These are phyloP conservation scores for Agrochola macilenta DNA, from an alignment of 2,888 invertebrate genomes.

Conservation along the genomic window DNA sequence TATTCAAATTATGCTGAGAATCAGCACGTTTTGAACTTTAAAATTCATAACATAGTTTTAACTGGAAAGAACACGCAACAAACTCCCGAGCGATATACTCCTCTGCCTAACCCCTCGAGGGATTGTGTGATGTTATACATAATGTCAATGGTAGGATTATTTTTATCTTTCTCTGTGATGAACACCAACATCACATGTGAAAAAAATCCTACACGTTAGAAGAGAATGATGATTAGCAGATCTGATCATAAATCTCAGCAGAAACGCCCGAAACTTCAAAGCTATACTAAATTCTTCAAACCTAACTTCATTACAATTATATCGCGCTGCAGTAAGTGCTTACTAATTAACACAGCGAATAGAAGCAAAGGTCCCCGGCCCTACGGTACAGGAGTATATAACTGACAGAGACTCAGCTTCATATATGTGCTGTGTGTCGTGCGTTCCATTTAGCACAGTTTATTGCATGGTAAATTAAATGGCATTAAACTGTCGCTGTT, in stretches of 20 bases:
- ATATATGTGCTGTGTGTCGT: too few species aligned
- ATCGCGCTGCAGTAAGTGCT: slow-evolving; percentile 21
- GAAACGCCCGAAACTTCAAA: neutral
- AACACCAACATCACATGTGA: neutral
- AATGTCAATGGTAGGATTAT: neutral
- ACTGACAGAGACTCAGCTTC: neutral
- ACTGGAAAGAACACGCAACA: neutral
- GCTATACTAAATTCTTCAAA: slow-evolving; percentile 7
- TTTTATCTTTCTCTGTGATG: neutral
- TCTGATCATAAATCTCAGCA: neutral
- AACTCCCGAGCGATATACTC: neutral
- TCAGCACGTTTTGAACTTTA: neutral
- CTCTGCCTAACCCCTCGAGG: neutral
- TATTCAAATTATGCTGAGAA: neutral
- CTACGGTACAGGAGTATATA: slow-evolving; percentile 7
- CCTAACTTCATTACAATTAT: slow-evolving; percentile 36
- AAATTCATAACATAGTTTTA: too few species aligned
- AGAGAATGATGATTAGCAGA: neutral
- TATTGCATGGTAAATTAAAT: too few species aligned
- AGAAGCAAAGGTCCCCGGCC: slow-evolving; percentile 35
- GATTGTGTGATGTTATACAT: too few species aligned
- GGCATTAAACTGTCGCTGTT: too few species aligned
- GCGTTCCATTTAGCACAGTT: too few species aligned
- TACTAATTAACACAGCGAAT: slow-evolving; percentile 46
- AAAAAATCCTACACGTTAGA: neutral